Percentiles rank a stretch among this genome's conserved stretches.
phyloP scores from a whole-genome alignment of 1,140 invertebrate species.

The Lepidotrigona ventralis region DNA sequence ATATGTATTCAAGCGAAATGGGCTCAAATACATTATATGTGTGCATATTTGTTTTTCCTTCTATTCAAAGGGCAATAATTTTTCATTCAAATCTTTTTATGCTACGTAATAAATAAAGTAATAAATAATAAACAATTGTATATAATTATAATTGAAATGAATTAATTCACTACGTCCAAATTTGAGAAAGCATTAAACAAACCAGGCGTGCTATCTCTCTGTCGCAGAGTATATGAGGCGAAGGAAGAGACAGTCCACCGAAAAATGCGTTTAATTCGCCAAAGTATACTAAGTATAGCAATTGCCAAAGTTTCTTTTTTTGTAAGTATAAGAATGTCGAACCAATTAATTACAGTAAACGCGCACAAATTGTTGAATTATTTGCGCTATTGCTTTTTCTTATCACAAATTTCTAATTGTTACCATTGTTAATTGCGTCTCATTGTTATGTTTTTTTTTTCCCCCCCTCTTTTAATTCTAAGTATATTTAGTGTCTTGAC shows the following conservation, averaged over 20 bases:
- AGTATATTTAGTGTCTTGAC: conserved; percentile 14
- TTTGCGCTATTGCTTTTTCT: conserved; percentile 1
- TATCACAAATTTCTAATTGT: conserved; percentile 13
- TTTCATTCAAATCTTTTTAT: too few species aligned
- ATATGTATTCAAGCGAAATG: too few species aligned
- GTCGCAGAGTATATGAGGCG: neutral
- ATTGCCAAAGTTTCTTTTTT: conserved; percentile 67
- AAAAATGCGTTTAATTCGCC: conserved; percentile 40
- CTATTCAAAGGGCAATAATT: too few species aligned
- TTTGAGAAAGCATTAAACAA: too few species aligned
- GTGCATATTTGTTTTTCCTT: too few species aligned
- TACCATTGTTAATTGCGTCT: conserved; percentile 25
- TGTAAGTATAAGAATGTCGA: conserved; percentile 50
- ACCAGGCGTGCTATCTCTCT: too few species aligned
- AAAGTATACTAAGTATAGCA: conserved; percentile 55
- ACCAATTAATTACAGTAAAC: neutral
- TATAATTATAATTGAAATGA: too few species aligned
- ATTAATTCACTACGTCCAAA: too few species aligned
- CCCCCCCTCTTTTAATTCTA: conserved; percentile 18
- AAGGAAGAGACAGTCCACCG: conserved; percentile 8
- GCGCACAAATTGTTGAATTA: conserved; percentile 19
- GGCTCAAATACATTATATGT: too few species aligned
- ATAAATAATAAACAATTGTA: too few species aligned
- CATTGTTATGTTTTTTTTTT: conserved; percentile 24
- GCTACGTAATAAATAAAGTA: too few species aligned